phyloP scores from a whole-genome alignment of 2,888 invertebrate genomes.

The Clepsis dumicolana region DNA sequence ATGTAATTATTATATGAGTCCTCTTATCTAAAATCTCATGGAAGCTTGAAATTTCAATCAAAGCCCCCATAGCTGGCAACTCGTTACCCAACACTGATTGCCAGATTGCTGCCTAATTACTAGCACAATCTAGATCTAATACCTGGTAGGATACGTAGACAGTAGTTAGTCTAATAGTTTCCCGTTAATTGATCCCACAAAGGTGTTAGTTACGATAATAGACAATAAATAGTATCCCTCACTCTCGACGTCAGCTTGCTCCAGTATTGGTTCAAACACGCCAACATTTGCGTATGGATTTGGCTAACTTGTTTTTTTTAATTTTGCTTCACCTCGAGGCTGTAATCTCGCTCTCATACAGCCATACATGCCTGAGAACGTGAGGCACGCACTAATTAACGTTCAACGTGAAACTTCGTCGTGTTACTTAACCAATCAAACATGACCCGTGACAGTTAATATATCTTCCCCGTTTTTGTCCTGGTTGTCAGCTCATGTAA shows the following conservation, averaged over 20 bases:
- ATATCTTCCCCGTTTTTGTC: constrained; percentile 63
- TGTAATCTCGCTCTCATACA: constrained; percentile 69
- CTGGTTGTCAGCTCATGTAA: constrained; percentile 56
- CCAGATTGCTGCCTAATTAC: constrained; percentile 55
- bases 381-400: constrained; percentile 84
- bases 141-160: constrained; percentile 64
- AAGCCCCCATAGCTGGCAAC: constrained; percentile 29
- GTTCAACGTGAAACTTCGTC: constrained; percentile 82
- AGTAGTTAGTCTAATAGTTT: constrained; percentile 77
- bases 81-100: constrained; percentile 51
- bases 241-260: constrained; percentile 71
- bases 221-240: constrained; percentile 82
- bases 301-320: constrained; percentile 53
- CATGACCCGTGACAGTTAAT: constrained; percentile 66
- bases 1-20: constrained; percentile 20
- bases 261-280: constrained; percentile 51
- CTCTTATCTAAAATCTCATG: constrained; percentile 21
- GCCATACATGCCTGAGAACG: constrained; percentile 74
- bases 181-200: constrained; percentile 82
- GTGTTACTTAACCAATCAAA: constrained; percentile 67
- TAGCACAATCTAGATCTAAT: constrained; percentile 69
- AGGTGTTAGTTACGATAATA: constrained; percentile 79
- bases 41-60: constrained; percentile 43
- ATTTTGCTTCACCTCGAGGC: constrained; percentile 55
- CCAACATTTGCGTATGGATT: constrained; percentile 12